Base-by-base conservation (phyloP, 1,140 invertebrate genomes). In the Heliconius hermathena region DNA sequence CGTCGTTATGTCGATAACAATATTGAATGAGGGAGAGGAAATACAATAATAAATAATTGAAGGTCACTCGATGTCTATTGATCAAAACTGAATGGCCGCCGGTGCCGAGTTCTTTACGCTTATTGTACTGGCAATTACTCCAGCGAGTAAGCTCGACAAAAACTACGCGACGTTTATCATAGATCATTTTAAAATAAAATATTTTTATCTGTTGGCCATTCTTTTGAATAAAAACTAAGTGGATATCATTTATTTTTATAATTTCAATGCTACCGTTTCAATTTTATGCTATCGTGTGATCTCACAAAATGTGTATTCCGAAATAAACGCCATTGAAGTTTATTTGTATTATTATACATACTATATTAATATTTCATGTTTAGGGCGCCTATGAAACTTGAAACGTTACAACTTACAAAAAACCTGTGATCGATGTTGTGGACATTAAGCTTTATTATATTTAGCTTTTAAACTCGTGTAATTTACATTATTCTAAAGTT, bases 101-200 rank as follows among this genome's bases (percentile, higher is more conserved):
- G 73, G 22, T 8, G 22, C 52, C 74, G 60, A 18, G 60, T 66
- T 66, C 74, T 60, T 60, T 75, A 16, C 54, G 41, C 52, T 82
- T 76, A 80, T 84, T 82, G 82, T 81, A 72, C 74, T 77, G 57
- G 73, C 79, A 86, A 85, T 82, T 84, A 83, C 81, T 79, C 70
- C 79, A 81, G 71, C 78, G 71, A 75, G 36, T 83, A 77, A 83
- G 80, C 79, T 76, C n/a, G 11, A 81, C 78, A 90, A 89, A 88
- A 90, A 88, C 78, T 66, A 79, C 73, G 71, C 66, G 80, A 71
- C 85, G 84, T 83, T 89, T 88, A 91, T 86, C 83, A 86, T 82
- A 85, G 84, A 88, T 89, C 84, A 89, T 87, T 88, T 89, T 84
- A 87, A 83, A 90, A 86, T 82, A 76, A 85, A 87, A 89, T 88